Conservation (phyloP, 2,797 vertebrate species). For the Zalophus californianus region DNA sequence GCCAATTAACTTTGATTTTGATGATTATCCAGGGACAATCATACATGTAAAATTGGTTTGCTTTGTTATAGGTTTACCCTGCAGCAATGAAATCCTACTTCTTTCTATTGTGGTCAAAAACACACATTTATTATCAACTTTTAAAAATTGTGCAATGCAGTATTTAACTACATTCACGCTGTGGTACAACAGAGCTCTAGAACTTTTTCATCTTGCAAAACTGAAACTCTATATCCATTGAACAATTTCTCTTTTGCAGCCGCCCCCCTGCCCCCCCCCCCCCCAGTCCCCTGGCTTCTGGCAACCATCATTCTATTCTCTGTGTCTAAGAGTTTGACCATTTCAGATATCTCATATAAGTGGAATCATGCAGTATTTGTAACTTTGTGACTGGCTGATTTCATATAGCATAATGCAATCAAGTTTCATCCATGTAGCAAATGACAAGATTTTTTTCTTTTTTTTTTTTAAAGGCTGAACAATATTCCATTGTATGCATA, state of each 20-base stretch:
- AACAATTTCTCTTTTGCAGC: neutral
- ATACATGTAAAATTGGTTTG: constrained; percentile 7
- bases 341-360: neutral
- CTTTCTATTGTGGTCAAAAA: neutral
- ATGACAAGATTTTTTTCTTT: neutral
- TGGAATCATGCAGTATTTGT: neutral
- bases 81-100: neutral
- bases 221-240: neutral
- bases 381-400: neutral
- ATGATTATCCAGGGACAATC: neutral
- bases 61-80: neutral
- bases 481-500: neutral
- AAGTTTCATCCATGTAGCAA: neutral
- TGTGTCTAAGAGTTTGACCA: neutral
- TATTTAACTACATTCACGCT: neutral
- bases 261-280: too few species aligned
- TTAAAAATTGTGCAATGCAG: neutral
- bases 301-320: neutral
- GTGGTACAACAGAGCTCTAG: neutral
- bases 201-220: neutral
- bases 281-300: neutral
- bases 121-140: neutral
- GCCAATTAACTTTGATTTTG: constrained; percentile 28
- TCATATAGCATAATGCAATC: neutral
- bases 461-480: neutral